phyloP scores from a whole-genome alignment of 2,888 invertebrate species.

The Noctua janthina region DNA sequence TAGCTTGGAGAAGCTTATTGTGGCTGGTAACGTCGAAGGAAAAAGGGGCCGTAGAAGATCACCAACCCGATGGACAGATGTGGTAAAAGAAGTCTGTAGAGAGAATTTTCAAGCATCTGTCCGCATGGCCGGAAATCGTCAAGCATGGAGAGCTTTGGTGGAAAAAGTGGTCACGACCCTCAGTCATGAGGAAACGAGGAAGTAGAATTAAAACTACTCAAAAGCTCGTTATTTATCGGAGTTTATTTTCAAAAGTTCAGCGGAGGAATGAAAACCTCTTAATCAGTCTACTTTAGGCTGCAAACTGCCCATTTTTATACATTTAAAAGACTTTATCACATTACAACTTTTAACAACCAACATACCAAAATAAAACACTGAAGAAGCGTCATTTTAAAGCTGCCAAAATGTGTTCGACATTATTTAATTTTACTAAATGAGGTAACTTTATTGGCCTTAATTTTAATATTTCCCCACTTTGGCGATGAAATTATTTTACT shows the following conservation, averaged over 20 bases:
- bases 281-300: background rate
- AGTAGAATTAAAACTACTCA: background rate
- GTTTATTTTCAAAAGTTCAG: background rate
- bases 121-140: no score
- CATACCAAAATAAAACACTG: background rate
- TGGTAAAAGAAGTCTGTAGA: no score
- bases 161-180: no score
- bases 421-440: slow-evolving; percentile 44
- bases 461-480: slow-evolving; percentile 30
- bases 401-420: slow-evolving; percentile 29
- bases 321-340: no score
- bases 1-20: no score
- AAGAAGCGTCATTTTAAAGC: slow-evolving; percentile 30
- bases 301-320: no score
- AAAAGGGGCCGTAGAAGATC: no score
- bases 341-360: background rate
- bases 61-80: no score
- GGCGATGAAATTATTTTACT: slow-evolving; percentile 23
- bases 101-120: no score
- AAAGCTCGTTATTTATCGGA: background rate
- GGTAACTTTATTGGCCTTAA: slow-evolving; percentile 38
- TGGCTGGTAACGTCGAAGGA: no score
- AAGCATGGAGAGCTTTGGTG: no score
- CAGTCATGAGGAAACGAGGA: no score
- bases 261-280: background rate